These are phyloP conservation scores for Willisornis vidua DNA, from an alignment of 2,113 vertebrate species.

Conservation along the genomic window DNA sequence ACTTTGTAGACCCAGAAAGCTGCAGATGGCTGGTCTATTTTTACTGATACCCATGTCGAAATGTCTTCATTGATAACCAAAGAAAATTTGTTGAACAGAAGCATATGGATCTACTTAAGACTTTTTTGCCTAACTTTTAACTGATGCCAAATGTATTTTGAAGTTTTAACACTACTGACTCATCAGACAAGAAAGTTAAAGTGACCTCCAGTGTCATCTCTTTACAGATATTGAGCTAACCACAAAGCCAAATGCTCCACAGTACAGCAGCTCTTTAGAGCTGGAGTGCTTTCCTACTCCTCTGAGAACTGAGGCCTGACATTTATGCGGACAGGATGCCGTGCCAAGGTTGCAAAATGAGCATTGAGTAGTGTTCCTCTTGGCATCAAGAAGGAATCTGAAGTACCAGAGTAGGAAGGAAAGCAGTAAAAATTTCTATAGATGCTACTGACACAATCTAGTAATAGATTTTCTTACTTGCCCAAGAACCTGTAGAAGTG, in stretches of 20 bases:
- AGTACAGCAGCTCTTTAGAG: background rate
- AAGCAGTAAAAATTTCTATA: background rate
- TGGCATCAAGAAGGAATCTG: background rate
- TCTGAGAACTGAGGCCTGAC: background rate
- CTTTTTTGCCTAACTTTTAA: background rate
- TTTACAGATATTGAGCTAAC: background rate
- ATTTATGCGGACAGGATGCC: rapidly evolving
- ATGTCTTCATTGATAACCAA: background rate
- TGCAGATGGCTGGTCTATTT: constrained; percentile 20
- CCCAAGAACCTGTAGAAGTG: constrained; percentile 88
- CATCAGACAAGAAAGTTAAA: background rate
- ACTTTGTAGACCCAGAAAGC: background rate
- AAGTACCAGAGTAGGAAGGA: background rate
- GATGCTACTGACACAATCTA: background rate
- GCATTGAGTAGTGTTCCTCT: background rate
- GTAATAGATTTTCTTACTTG: constrained; percentile 81
- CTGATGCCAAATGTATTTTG: background rate
- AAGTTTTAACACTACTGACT: background rate
- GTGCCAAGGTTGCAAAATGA: background rate
- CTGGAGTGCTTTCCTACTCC: background rate
- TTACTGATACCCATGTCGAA: background rate
- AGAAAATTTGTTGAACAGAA: background rate
- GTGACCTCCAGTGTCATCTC: background rate
- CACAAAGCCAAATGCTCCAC: background rate
- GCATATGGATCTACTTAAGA: background rate